These are phyloP conservation scores for Cremastinae sp. DNA, from an alignment of 2,888 invertebrate genomes.

Conservation along the genomic window DNA sequence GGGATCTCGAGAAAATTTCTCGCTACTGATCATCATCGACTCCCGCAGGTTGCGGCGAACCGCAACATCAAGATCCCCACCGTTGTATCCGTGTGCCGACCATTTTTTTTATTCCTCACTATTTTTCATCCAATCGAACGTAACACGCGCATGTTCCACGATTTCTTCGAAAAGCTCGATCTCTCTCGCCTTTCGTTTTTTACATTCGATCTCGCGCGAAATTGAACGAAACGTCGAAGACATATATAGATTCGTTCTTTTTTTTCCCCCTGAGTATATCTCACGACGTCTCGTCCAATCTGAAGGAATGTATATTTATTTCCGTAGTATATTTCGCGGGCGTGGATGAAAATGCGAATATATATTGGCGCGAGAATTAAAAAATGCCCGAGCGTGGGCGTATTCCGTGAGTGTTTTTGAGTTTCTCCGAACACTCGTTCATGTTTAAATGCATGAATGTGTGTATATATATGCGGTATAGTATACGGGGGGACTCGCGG, in stretches of 20 bases:
- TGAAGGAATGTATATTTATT: no score
- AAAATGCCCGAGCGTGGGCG: not conserved
- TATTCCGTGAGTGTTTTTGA: no score
- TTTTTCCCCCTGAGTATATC: no score
- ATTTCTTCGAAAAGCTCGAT: not conserved
- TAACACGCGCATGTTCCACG: conserved; percentile 53
- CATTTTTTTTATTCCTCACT: not conserved
- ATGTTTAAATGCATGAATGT: conserved; percentile 7
- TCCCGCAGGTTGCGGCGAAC: conserved; percentile 14
- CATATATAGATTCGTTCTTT: no score
- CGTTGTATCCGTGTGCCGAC: not conserved
- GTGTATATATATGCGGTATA: conserved; percentile 9
- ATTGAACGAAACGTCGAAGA: no score
- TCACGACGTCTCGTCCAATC: no score
- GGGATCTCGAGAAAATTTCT: conserved; percentile 29
- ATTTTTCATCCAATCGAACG: conserved; percentile 10
- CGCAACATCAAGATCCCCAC: conserved; percentile 17
- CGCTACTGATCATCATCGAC: conserved; percentile 30
- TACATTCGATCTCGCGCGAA: no score
- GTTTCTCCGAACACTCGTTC: no score
- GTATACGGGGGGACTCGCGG: no score
- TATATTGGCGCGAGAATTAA: no score
- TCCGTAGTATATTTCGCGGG: no score
- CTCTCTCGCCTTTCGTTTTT: conserved; percentile 1
- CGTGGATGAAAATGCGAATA: no score